phyloP scores from a whole-genome alignment of 2,797 vertebrate species.

The Macrochelys suwanniensis region DNA sequence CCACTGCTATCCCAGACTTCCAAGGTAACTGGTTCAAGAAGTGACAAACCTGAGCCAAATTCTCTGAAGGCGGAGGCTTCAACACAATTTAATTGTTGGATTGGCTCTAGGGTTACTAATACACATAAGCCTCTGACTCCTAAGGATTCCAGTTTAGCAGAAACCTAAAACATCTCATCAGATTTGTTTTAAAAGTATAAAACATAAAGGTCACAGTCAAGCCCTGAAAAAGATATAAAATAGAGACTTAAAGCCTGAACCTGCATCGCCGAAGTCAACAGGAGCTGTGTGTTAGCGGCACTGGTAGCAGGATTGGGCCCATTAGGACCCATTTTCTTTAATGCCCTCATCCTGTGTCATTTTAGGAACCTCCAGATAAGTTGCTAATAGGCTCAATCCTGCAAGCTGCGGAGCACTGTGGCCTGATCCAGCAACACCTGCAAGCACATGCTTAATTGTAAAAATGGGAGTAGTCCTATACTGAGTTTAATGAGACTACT shows the following conservation, averaged over 20 bases:
- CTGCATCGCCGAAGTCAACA: background rate
- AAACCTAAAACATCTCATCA: background rate
- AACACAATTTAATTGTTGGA: constrained; percentile 16
- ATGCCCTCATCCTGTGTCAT: background rate
- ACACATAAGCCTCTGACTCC: background rate
- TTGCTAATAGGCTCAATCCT: background rate
- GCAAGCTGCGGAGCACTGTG: background rate
- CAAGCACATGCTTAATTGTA: background rate
- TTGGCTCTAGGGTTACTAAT: background rate
- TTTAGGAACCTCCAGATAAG: background rate
- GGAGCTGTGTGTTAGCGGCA: accelerated
- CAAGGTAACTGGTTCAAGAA: constrained; percentile 23
- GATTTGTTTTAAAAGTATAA: constrained; percentile 11
- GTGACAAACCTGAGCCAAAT: constrained; percentile 32
- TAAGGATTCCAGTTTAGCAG: constrained; percentile 22
- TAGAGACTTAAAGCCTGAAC: constrained; percentile 2
- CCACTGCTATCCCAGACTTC: constrained; percentile 16
- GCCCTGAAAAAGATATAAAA: background rate
- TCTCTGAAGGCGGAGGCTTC: constrained; percentile 6
- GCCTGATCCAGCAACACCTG: background rate
- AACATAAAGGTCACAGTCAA: background rate
- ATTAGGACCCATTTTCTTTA: background rate
- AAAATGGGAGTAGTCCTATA: accelerated
- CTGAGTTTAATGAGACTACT: accelerated
- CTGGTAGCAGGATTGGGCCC: accelerated